These are phyloP conservation scores for Pteria penguin DNA, from an alignment of 2,888 invertebrate genomes.

Conservation along the genomic window DNA sequence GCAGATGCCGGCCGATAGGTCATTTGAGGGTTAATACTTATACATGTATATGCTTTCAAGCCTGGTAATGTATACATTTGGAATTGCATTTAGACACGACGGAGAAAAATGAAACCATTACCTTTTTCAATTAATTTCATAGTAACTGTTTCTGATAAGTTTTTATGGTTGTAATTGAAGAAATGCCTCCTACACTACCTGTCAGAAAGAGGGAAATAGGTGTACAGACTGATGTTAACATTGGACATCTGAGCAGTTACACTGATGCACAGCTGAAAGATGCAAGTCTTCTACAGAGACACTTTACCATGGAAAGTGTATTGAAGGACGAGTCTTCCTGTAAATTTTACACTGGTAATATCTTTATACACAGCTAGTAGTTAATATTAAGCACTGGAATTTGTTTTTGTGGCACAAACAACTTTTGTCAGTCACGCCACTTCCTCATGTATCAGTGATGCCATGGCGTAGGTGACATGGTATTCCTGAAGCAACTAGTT, in stretches of 20 bases:
- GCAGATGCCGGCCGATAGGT: no score
- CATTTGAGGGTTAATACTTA: no score
- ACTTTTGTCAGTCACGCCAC: not conserved
- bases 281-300: not conserved
- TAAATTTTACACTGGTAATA: not conserved
- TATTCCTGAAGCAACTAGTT: no score
- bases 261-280: not conserved
- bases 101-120: no score
- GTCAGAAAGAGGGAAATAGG: not conserved
- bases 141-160: not conserved
- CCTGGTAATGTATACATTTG: no score
- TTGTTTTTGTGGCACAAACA: not conserved
- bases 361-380: no score
- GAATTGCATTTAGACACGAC: no score
- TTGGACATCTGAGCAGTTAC: not conserved
- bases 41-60: no score
- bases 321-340: not conserved
- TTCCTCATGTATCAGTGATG: no score
- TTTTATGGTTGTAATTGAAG: not conserved
- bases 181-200: not conserved
- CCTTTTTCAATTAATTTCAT: not conserved
- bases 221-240: not conserved
- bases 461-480: no score
- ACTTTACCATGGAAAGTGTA: not conserved
- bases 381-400: not conserved